A percentile compares a stretch with the other conserved stretches of the same genome.
Conservation (phyloP, 1,140 invertebrate species). For the Macrocentrus cingulum region DNA sequence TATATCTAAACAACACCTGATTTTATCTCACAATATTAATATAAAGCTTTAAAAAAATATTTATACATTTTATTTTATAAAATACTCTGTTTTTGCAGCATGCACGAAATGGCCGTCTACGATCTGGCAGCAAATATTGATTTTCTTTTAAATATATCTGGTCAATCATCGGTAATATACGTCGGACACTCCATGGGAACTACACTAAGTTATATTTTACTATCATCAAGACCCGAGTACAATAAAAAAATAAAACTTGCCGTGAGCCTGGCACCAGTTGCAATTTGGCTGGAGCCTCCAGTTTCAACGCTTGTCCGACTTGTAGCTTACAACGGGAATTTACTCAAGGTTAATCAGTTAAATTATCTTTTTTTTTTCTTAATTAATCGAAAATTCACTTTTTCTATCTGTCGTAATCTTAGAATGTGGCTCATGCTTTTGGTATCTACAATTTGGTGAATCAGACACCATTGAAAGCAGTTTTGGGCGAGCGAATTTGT, state of each 20-base stretch:
- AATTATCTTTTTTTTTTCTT: neutral
- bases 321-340: slow-evolving; percentile 35
- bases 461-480: slow-evolving; percentile 46
- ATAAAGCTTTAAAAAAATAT: too few species aligned
- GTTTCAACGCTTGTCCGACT: slow-evolving; percentile 57
- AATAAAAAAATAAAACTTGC: slow-evolving; percentile 60
- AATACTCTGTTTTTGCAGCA: slow-evolving; percentile 43
- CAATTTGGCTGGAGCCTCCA: slow-evolving; percentile 20
- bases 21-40: too few species aligned
- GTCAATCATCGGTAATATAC: slow-evolving; percentile 61
- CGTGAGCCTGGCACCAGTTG: slow-evolving; percentile 63
- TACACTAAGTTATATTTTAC: slow-evolving; percentile 57
- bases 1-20: too few species aligned
- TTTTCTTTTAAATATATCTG: slow-evolving; percentile 57
- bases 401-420: neutral
- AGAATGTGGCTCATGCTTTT: slow-evolving; percentile 7
- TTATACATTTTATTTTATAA: too few species aligned
- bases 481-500: slow-evolving; percentile 47
- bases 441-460: slow-evolving; percentile 61
- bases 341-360: neutral
- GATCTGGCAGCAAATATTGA: slow-evolving; percentile 66
- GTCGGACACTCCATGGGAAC: slow-evolving; percentile 74
- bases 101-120: slow-evolving; percentile 66
- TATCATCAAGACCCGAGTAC: slow-evolving; percentile 60
- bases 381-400: neutral